Evolutionary conservation across 2,888 invertebrate genomes (phyloP).

Genomic region (Microdon myrmicae): DNA sequence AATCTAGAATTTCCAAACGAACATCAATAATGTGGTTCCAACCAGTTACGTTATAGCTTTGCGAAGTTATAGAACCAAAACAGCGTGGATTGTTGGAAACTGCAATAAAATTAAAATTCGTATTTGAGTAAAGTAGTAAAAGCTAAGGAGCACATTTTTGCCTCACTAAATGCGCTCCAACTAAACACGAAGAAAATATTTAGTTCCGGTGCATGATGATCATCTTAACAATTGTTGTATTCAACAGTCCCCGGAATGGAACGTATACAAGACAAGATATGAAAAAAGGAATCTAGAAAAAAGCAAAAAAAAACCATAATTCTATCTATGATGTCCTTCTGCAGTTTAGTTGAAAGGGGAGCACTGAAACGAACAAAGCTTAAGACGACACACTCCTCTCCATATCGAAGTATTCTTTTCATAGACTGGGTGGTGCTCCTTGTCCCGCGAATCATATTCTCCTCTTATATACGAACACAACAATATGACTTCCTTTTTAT

Average conservation of each 20-base stretch:
- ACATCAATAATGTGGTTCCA: too few relatives aligned
- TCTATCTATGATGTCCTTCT: conserved; percentile 10
- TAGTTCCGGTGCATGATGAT: conserved; percentile 41
- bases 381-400: conserved; percentile 21
- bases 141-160: conserved; percentile 26
- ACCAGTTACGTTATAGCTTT: too few relatives aligned
- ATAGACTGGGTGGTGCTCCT: conserved; percentile 45
- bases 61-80: too few relatives aligned
- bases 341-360: conserved; percentile 16
- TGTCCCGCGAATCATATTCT: conserved; percentile 4
- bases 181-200: conserved; percentile 36
- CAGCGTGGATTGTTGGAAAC: too few relatives aligned
- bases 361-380: conserved; percentile 6
- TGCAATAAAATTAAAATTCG: too few relatives aligned
- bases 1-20: too few relatives aligned
- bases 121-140: too few relatives aligned
- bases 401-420: conserved; percentile 24
- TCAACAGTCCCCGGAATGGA: conserved; percentile 29
- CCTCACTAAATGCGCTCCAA: conserved; percentile 31
- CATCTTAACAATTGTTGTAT: conserved; percentile 37
- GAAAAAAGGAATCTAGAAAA: conserved; percentile 10
- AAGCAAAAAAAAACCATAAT: conserved; percentile 1
- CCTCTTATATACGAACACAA: not conserved
- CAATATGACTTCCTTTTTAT: conserved; percentile 1
- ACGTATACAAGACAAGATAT: conserved; percentile 18